Conservation (phyloP, 1,140 invertebrate species). For the Ptiloglossa arizonensis region DNA sequence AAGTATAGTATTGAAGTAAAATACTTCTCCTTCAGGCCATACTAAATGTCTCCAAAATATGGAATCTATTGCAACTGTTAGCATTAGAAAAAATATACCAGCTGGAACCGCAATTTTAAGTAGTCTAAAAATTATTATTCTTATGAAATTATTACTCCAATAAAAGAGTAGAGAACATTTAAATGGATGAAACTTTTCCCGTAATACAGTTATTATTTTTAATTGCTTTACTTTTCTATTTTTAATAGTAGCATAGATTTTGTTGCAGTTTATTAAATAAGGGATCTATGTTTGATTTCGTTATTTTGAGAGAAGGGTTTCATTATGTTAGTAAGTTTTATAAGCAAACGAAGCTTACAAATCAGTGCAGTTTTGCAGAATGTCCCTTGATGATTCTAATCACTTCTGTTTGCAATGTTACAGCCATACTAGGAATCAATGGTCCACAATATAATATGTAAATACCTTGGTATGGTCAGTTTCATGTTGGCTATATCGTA, state of each 20-base stretch:
- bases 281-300: conserved; percentile 26
- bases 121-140: conserved; percentile 83
- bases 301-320: conserved; percentile 27
- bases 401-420: conserved; percentile 64
- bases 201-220: not conserved
- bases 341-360: conserved; percentile 61
- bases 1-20: conserved; percentile 96
- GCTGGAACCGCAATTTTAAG: conserved; percentile 88
- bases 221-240: conserved; percentile 1
- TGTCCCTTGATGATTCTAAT: conserved; percentile 58
- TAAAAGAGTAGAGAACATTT: not conserved
- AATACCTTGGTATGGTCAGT: conserved; percentile 80
- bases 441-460: conserved; percentile 58
- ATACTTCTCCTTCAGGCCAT: conserved; percentile 99
- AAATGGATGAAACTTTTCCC: conserved; percentile 28
- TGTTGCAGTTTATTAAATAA: conserved; percentile 28
- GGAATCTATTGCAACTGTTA: conserved; percentile 94
- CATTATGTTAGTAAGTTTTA: conserved; percentile 46
- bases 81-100: conserved; percentile 85
- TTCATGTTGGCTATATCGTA: conserved; percentile 87
- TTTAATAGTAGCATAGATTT: not conserved
- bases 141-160: conserved; percentile 36
- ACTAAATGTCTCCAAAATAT: conserved; percentile 94
- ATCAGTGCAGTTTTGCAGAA: conserved; percentile 62
- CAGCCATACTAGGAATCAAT: conserved; percentile 60